Conservation (phyloP, 2,797 vertebrate species). For the Acrocephalus scirpaceus region DNA sequence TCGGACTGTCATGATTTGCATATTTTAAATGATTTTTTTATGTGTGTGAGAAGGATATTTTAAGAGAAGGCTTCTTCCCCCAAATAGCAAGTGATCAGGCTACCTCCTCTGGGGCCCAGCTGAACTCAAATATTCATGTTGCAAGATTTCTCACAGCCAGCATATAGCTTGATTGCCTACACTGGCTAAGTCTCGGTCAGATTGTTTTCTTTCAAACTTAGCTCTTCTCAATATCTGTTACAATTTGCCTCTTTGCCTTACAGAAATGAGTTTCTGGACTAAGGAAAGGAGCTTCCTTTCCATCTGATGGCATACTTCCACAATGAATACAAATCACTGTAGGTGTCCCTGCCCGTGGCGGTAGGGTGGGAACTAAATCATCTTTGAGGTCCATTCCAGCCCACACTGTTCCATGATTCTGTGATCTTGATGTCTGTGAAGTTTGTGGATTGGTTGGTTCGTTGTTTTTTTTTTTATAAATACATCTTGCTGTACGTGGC, state of each 20-base stretch:
- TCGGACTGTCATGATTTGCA: not conserved
- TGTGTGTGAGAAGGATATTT: not conserved
- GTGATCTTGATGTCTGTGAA: not conserved
- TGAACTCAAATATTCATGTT: not conserved
- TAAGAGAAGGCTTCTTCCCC: not conserved
- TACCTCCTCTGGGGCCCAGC: not conserved
- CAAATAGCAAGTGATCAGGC: not conserved
- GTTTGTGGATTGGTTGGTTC: not conserved
- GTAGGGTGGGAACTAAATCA: not conserved
- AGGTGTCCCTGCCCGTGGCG: not conserved
- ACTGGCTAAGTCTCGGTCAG: not conserved
- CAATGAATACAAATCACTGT: no score
- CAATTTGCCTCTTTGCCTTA: not conserved
- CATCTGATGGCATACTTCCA: not conserved
- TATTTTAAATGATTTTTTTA: not conserved
- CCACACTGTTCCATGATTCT: not conserved
- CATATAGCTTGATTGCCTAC: accelerated
- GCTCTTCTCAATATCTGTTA: not conserved
- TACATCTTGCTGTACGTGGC: not conserved
- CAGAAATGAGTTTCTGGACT: not conserved
- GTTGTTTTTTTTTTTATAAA: not conserved
- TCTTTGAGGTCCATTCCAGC: not conserved
- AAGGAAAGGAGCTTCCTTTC: not conserved
- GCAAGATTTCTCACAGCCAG: not conserved
- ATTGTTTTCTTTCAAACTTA: not conserved